phyloP scores from a whole-genome alignment of 2,888 invertebrate species.

The Torymus texanus region DNA sequence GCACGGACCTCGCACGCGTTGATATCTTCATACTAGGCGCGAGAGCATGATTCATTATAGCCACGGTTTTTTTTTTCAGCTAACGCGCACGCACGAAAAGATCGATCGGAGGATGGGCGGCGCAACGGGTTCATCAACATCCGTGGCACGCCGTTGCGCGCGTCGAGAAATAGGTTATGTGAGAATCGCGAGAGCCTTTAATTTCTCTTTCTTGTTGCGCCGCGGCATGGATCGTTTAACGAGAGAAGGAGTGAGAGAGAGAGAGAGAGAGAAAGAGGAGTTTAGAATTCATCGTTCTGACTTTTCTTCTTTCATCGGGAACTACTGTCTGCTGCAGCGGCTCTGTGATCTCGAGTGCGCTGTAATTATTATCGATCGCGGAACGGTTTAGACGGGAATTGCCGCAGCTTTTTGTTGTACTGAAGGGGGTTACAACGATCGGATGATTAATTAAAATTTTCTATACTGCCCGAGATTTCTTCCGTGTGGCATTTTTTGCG shows the following conservation, averaged over 20 bases:
- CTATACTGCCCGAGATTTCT: neutral
- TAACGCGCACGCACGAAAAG: neutral
- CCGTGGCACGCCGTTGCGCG: slow-evolving; percentile 40
- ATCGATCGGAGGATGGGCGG: slow-evolving; percentile 44
- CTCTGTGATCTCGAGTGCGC: slow-evolving; percentile 14
- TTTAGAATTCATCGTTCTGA: slow-evolving; percentile 38
- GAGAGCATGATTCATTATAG: slow-evolving; percentile 35
- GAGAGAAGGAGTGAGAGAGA: neutral
- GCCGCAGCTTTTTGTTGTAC: slow-evolving; percentile 16
- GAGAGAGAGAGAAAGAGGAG: no score
- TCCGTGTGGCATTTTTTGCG: neutral
- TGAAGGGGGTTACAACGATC: neutral
- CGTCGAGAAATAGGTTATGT: slow-evolving; percentile 36
- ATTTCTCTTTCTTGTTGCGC: slow-evolving; percentile 40
- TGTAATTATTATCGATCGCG: slow-evolving; percentile 5
- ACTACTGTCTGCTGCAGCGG: no score
- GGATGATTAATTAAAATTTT: slow-evolving; percentile 28
- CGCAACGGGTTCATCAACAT: slow-evolving; percentile 61
- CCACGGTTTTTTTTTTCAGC: slow-evolving; percentile 31
- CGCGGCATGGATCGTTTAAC: slow-evolving; percentile 25
- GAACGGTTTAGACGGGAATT: slow-evolving; percentile 4
- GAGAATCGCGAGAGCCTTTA: slow-evolving; percentile 31
- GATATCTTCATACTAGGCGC: slow-evolving; percentile 23
- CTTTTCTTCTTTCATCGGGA: slow-evolving; percentile 1
- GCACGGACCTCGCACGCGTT: neutral